Conservation (phyloP, 2,888 invertebrate species). For the Sicus ferrugineus region DNA sequence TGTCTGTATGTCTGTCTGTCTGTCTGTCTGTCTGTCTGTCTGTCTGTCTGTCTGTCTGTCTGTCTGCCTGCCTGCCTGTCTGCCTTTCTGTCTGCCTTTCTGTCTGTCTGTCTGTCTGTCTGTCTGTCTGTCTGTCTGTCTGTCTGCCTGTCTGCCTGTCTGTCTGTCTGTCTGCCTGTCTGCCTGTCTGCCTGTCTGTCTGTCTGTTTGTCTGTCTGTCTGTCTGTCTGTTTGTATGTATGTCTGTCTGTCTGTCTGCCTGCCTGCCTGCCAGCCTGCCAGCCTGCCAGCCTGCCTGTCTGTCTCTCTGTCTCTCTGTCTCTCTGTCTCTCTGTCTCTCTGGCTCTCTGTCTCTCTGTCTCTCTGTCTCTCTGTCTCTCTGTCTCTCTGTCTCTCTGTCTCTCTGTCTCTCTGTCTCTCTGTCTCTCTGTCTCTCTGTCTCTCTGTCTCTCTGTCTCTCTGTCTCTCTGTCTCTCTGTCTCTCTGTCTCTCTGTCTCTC, state of each 20-base stretch:
- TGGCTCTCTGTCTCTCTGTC: slow-evolving; percentile 13
- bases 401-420: slow-evolving; percentile 10
- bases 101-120: slow-evolving; percentile 17
- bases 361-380: slow-evolving; percentile 10
- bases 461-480: slow-evolving; percentile 12
- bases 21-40: slow-evolving; percentile 17
- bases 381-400: slow-evolving; percentile 12
- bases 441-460: slow-evolving; percentile 10
- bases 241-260: too few relatives aligned
- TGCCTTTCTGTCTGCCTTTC: too few relatives aligned
- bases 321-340: slow-evolving; percentile 9
- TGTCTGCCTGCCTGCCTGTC: too few relatives aligned
- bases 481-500: slow-evolving; percentile 10
- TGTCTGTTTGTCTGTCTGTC: too few relatives aligned
- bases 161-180: too few relatives aligned
- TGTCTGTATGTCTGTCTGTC: too few relatives aligned
- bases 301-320: slow-evolving; percentile 12
- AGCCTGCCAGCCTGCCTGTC: too few relatives aligned
- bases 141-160: too few relatives aligned
- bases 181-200: too few relatives aligned
- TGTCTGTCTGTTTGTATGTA: too few relatives aligned
- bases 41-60: slow-evolving; percentile 17
- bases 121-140: slow-evolving; percentile 17
- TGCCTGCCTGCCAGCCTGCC: too few relatives aligned
- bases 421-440: slow-evolving; percentile 12